Base-by-base conservation (phyloP, 92 coral and sea anemone species). In the Phenganax subtilis region DNA sequence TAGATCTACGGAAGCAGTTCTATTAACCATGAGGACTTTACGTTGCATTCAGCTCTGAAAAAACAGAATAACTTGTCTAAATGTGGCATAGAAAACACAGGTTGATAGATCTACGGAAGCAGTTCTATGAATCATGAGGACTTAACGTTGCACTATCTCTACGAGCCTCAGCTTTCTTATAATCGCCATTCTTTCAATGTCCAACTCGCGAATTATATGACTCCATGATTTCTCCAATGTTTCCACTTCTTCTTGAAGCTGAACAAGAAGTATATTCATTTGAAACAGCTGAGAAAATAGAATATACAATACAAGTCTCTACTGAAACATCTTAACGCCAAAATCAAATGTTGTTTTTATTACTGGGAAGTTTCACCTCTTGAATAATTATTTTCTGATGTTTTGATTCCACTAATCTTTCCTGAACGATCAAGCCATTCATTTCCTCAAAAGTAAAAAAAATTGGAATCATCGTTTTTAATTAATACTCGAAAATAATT, bases 401-500 rank as follows among this genome's bases (percentile, higher is more conserved):
- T 67, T 94, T 90, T 31, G 91, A 87, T 69, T 94, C 98, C 0
- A 94, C 91, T 9, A 94, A 87, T 81, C 91, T 94, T 72, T 94
- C 98, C 82, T 94, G 98, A 57, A 94, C 97, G 30, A 94, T 94
- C 91, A 94, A 86, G 52, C 98, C 98, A 57, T 94, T 94, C 28
- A 94, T 67, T 61, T 94, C 98, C 98, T 94, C 44, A 12, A 64
- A 54, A 11, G 55, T 52, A 73, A 30, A 51, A 82, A 54, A 53
- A 55, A 25, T 16, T 44, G 3, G 3, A 15, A 57, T 29, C 20
- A 12, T 10, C 12, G 3, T 20, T 15, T 28, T 37, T 5, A 37
- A 37, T 1, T 1, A 37, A 37, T 5, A 37, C 47, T 1, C 47
- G 2, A 1, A 37, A 37, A 37, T 9, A 20, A 10, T n/a, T 56